These are phyloP conservation scores for Panorpa germanica DNA, from an alignment of 2,888 invertebrate genomes.

Conservation along the genomic window DNA sequence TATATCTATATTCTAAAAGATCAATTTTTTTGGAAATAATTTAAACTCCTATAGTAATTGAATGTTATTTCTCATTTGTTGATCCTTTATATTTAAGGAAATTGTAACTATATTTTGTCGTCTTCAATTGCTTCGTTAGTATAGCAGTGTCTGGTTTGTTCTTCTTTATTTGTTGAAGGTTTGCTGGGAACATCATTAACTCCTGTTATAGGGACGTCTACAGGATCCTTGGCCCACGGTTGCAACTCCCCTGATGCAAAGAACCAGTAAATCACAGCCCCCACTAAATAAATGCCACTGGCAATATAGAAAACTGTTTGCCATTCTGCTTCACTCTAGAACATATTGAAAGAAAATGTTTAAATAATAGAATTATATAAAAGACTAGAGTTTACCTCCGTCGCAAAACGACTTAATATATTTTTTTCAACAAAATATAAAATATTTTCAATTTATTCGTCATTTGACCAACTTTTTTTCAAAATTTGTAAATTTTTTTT, in stretches of 20 bases:
- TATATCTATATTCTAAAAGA: too few species aligned
- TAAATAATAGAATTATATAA: neutral
- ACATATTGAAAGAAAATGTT: conserved; percentile 15
- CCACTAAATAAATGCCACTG: conserved; percentile 62
- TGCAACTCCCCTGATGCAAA: conserved; percentile 70
- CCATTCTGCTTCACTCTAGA: conserved; percentile 62
- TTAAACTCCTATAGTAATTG: too few species aligned
- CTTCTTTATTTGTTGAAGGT: conserved; percentile 27
- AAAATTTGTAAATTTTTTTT: too few species aligned
- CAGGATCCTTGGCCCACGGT: conserved; percentile 48
- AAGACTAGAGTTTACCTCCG: neutral
- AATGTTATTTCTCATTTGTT: too few species aligned
- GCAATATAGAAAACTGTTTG: conserved; percentile 71
- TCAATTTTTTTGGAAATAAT: too few species aligned
- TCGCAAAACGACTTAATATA: too few species aligned
- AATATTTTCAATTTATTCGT: too few species aligned
- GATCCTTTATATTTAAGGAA: too few species aligned
- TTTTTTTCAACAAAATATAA: too few species aligned
- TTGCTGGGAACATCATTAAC: conserved; percentile 18
- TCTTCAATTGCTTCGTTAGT: conserved; percentile 22
- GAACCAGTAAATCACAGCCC: conserved; percentile 64
- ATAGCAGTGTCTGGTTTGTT: conserved; percentile 18
- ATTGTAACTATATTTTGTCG: too few species aligned
- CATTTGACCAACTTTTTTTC: too few species aligned
- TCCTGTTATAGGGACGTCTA: conserved; percentile 17